Percentiles rank a stretch among this genome's conserved stretches.
Evolutionary conservation across 2,888 invertebrate genomes (phyloP).

Genomic region (Cheilosia grossa): DNA sequence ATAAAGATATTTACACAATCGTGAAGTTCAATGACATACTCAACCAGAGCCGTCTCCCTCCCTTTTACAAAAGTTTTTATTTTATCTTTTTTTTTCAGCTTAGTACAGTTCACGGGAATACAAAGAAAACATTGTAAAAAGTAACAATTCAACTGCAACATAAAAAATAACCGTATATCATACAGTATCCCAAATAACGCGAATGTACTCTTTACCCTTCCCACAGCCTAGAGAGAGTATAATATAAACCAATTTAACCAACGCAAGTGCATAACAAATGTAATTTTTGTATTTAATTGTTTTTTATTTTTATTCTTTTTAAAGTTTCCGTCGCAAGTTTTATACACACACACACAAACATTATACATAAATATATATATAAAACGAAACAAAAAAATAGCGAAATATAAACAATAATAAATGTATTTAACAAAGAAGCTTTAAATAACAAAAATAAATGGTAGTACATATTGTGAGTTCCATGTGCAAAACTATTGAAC

Average conservation of each 20-base stretch:
- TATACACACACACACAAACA: constrained; percentile 18
- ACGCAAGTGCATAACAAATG: constrained; percentile 73
- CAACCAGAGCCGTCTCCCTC: constrained; percentile 18
- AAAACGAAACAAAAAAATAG: constrained; percentile 44
- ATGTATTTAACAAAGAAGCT: constrained; percentile 60
- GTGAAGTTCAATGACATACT: constrained; percentile 59
- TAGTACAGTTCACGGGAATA: neutral
- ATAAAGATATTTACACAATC: constrained; percentile 58
- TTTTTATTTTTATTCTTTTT: constrained; percentile 51
- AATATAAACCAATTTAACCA: constrained; percentile 61
- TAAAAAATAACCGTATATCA: neutral
- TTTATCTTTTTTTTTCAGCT: constrained; percentile 3
- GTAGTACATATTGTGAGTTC: constrained; percentile 62
- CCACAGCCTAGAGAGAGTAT: constrained; percentile 67
- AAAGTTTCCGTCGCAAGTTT: constrained; percentile 48
- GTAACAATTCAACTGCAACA: neutral
- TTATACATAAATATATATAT: constrained; percentile 34
- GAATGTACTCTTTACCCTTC: neutral
- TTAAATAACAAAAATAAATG: constrained; percentile 46
- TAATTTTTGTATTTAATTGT: constrained; percentile 36
- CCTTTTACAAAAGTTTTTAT: constrained; percentile 3
- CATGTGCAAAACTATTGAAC: constrained; percentile 41
- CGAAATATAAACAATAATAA: constrained; percentile 59
- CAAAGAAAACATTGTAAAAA: constrained; percentile 7
- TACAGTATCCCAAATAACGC: constrained; percentile 8